Evolutionary conservation across 2,888 invertebrate species (phyloP).

Genomic region (Melolontha melolontha): DNA sequence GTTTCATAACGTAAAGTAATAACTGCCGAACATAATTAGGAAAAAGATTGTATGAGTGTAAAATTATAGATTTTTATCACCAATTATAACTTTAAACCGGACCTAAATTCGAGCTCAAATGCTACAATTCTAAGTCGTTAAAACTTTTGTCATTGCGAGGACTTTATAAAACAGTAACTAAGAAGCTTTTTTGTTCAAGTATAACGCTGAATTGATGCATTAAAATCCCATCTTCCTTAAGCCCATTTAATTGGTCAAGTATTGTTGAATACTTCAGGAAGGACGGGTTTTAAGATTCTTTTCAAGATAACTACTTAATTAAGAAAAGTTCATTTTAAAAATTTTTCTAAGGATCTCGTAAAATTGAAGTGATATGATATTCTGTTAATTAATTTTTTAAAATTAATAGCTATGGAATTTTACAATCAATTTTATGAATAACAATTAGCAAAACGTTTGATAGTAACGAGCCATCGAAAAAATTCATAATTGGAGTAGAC

Average conservation of each 20-base stretch:
- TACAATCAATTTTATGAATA: too few relatives aligned
- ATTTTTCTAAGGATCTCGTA: conserved; percentile 7
- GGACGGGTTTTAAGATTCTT: conserved; percentile 14
- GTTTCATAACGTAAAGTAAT: too few relatives aligned
- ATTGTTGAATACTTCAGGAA: conserved; percentile 16
- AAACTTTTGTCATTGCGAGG: conserved; percentile 39
- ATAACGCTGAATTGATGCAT: conserved; percentile 23
- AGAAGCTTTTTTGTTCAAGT: conserved; percentile 12
- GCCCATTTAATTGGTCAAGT: conserved; percentile 31
- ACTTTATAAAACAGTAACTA: conserved; percentile 25
- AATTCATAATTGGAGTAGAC: too few relatives aligned
- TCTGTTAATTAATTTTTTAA: conserved; percentile 11
- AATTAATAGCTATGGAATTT: too few relatives aligned
- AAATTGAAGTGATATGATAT: conserved; percentile 1
- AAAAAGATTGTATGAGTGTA: too few relatives aligned
- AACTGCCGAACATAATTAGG: neutral
- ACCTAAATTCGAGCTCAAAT: conserved; percentile 40
- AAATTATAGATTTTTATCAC: conserved; percentile 36
- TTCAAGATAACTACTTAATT: conserved; percentile 23
- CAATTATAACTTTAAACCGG: conserved; percentile 41
- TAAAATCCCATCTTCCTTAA: conserved; percentile 14
- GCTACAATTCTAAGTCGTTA: conserved; percentile 40
- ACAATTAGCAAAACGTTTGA: too few relatives aligned
- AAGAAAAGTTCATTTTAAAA: conserved; percentile 13
- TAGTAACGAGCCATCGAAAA: too few relatives aligned